Evolutionary conservation across 1,140 invertebrate species (phyloP), one percentile per base, ranked within the genome.

Genomic region (Cydia strobilella): DNA sequence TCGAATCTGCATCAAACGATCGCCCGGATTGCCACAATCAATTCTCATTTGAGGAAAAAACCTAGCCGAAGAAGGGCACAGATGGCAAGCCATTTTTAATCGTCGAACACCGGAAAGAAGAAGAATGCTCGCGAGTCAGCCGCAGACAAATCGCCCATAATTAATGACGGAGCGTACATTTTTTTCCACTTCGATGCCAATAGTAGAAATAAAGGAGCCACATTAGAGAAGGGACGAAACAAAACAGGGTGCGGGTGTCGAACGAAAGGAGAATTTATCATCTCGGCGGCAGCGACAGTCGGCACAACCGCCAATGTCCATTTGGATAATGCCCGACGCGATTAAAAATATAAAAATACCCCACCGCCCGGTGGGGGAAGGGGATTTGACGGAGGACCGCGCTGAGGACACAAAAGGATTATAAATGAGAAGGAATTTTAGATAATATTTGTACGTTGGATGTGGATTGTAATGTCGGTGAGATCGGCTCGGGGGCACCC

Each of bases 341-440:
- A 91, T 93, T 93, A 93, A 93, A 93, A 93, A 93, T 93, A 93
- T 93, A 93, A 93, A 93, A 93, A 93, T 93, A 93, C 87, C 86
- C 83, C 84, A 75, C 80, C 83, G 84, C 75, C 76, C 75, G 78
- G 81, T 78, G 82, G 80, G 79, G 75, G 82, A 78, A 80, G 78
- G 31, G 79, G 82, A 79, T 86, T 84, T 87, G 90, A 90, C 90
- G 89, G 90, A 92, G 89, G 89, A 91, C 88, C 87, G 88, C 89
- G 84, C 86, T 85, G 90, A 91, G 90, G 89, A 93, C 91, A 93
- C 91, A 93, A 93, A 93, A 93, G 91, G 91, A 93, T 93, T 93
- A 93, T 93, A 93, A 93, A 93, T 93, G 91, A 93, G 91, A 93
- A 93, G 91, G 91, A 93, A 93, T 93, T 93, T 93, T 90, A 93